Percentiles rank a stretch among this genome's conserved stretches.
These are phyloP conservation scores for Agrochola lota DNA, from an alignment of 2,888 invertebrate genomes.

Conservation along the genomic window DNA sequence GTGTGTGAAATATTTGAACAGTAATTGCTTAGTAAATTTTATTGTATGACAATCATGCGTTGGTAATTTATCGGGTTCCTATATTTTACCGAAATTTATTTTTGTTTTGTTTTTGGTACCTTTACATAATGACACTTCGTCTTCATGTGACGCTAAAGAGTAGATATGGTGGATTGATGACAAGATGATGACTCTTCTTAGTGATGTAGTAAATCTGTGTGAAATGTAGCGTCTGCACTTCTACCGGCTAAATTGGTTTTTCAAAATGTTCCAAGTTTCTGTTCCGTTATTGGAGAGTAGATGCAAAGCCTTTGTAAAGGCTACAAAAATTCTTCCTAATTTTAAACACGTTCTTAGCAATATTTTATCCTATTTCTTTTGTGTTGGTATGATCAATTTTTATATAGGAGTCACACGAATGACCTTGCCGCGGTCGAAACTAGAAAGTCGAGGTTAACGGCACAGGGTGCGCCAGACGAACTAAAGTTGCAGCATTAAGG, in stretches of 20 bases:
- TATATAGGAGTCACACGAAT: neutral
- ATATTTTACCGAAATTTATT: neutral
- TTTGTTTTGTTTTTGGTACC: too few species aligned
- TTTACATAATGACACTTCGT: too few species aligned
- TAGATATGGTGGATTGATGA: too few species aligned
- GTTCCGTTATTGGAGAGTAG: neutral
- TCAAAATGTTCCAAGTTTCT: too few species aligned
- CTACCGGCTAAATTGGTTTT: too few species aligned
- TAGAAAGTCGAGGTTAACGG: neutral
- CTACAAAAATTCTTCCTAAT: neutral
- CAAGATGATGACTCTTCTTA: too few species aligned
- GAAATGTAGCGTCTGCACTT: too few species aligned
- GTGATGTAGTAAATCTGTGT: too few species aligned
- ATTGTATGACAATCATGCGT: neutral
- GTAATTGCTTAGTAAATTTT: neutral
- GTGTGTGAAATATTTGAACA: neutral
- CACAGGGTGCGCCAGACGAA: neutral
- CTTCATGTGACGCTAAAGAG: too few species aligned
- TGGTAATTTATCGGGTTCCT: neutral
- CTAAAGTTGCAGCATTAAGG: neutral
- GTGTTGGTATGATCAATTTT: neutral
- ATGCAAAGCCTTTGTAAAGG: neutral
- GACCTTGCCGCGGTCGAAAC: neutral
- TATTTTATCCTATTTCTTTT: neutral
- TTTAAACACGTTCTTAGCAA: neutral